Percentiles rank a stretch among this genome's conserved stretches.
These are phyloP conservation scores for Neolamprologus brichardi DNA, from an alignment of 2,113 vertebrate genomes.

Conservation along the genomic window DNA sequence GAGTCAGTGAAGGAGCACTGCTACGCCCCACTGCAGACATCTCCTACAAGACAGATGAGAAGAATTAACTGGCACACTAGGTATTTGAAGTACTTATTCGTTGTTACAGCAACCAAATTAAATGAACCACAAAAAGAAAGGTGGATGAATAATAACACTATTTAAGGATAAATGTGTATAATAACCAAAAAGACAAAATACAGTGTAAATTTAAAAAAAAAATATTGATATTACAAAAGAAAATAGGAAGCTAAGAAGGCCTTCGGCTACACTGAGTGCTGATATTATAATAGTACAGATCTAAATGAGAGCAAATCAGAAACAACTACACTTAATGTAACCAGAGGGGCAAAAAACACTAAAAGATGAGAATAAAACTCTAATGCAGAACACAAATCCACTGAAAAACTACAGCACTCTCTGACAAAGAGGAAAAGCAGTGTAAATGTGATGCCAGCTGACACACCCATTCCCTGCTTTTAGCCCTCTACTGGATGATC, in stretches of 20 bases:
- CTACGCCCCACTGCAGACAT: slow-evolving; percentile 11
- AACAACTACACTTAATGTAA: not conserved
- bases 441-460: not conserved
- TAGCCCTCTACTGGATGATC: not conserved
- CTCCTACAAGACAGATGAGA: slow-evolving; percentile 11
- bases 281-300: not conserved
- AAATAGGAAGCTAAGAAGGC: not conserved
- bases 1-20: slow-evolving; percentile 46
- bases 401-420: not conserved
- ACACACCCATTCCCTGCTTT: not conserved
- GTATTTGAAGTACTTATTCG: not conserved
- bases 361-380: not conserved
- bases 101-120: no score
- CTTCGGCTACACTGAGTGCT: not conserved
- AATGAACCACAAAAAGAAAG: not conserved
- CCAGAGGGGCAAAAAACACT: not conserved
- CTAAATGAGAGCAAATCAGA: not conserved
- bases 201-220: not conserved
- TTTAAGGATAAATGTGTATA: not conserved
- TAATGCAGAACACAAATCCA: not conserved
- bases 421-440: not conserved
- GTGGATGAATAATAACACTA: not conserved
- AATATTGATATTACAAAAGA: not conserved
- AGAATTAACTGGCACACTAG: not conserved
- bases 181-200: not conserved